Conservation (phyloP, 1,140 invertebrate species). For the Catajapyx aquilonaris region DNA sequence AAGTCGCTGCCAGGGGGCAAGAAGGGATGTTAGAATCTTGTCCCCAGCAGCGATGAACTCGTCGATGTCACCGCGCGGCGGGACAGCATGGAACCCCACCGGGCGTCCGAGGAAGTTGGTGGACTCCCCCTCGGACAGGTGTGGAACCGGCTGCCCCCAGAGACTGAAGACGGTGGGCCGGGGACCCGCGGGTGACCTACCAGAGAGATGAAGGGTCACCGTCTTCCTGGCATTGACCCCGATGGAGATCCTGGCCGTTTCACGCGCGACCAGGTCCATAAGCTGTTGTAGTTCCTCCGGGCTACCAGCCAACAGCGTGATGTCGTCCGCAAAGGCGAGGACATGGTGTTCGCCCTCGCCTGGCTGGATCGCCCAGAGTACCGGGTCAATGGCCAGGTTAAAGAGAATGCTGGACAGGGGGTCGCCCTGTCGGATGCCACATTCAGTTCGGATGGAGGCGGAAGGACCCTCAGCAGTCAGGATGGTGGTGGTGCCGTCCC, state of each 20-base stretch:
- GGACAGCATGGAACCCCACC: slow-evolving; percentile 4
- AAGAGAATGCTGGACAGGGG: slow-evolving; percentile 14
- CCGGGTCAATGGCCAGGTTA: slow-evolving; percentile 14
- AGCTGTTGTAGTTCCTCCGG: slow-evolving; percentile 1
- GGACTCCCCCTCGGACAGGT: slow-evolving; percentile 3
- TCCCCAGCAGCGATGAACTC: slow-evolving; percentile 1
- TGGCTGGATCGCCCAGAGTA: not conserved
- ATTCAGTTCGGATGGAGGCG: slow-evolving; percentile 9
- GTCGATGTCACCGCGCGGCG: not conserved
- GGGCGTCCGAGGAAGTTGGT: slow-evolving; percentile 5
- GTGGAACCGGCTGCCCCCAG: not conserved
- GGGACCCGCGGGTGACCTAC: not conserved
- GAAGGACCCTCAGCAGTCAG: slow-evolving; percentile 4
- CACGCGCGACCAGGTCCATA: not conserved
- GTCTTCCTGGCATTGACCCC: slow-evolving; percentile 2
- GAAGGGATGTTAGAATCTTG: too few species aligned
- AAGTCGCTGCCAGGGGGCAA: slow-evolving; percentile 12
- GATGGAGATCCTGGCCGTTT: slow-evolving; percentile 3
- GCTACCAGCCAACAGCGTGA: slow-evolving; percentile 3
- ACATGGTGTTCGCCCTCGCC: not conserved
- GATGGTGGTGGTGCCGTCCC: not conserved
- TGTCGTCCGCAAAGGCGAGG: slow-evolving; percentile 9
- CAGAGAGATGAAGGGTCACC: slow-evolving; percentile 1
- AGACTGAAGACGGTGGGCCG: too few species aligned
- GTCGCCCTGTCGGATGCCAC: slow-evolving; percentile 16